Evolutionary conservation across 2,797 vertebrate species (phyloP), one percentile per base, ranked within the genome.

Genomic region (Tachyglossus aculeatus): DNA sequence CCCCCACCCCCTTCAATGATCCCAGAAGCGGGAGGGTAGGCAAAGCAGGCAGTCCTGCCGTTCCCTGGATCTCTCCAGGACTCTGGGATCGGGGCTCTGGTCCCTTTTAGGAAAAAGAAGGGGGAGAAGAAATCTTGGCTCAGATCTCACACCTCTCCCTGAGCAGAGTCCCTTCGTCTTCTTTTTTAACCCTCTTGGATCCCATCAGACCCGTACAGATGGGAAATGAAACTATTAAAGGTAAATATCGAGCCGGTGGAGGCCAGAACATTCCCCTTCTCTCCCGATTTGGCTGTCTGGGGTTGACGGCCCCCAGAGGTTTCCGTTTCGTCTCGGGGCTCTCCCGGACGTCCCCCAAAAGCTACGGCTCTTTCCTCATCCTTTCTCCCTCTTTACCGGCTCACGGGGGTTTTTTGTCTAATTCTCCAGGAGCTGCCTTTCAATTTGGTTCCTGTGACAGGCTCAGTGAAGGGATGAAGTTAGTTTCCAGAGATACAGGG

Each of bases 381-480:
- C 2, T 4, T 59, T 68, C 56, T 70, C 69, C 53, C 68, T 53
- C 21, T 3, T 58, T 58, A 29, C 2, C 57, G 64, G 22, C 56
- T 18, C 61, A n/a, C 50, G 51, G 15, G 57, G 64, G 38, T 34
- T n/a, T n/a, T n/a, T 77, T 67, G 57, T 60, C 53, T 60, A 64
- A 14, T 44, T 47, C 58, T 24, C 57, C 7, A 54, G 78, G 70
- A 0, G 37, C 77, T 48, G 64, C 57, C 75, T 55, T 76, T 56
- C 24, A 43, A 56, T 52, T 66, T 53, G 44, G 43, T 68, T 76
- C 77, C 77, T 71, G 63, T 68, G 70, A 50, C 62, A 80, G 71
- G 74, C n/a, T n/a, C n/a, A n/a, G n/a, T n/a, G 71, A 43, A 76
- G 63, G 50, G 63, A 71, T 52, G 79, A 82, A 50, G 71, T 52